A percentile compares a stretch with the other conserved stretches of the same genome.
Evolutionary conservation across 1,140 invertebrate species (phyloP).

Genomic region (Neodiprion lecontei): DNA sequence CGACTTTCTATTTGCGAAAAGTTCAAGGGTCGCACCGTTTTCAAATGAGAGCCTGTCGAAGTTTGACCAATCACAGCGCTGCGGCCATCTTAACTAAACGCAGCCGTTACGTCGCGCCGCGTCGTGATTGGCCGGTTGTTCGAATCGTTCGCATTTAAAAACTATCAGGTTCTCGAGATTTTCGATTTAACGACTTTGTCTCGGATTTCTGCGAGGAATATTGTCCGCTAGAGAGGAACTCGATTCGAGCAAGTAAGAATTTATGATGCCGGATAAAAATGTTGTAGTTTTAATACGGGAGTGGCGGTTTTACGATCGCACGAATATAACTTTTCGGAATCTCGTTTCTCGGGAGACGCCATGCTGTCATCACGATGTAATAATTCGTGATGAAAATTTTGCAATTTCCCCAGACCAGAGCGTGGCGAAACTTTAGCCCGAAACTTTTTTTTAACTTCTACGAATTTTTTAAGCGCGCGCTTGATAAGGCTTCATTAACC

Average conservation of each 20-base stretch:
- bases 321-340: too few species aligned
- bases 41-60: background rate
- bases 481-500: background rate
- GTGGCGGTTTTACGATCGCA: too few species aligned
- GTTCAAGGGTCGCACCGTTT: background rate
- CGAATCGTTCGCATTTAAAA: background rate
- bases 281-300: too few species aligned
- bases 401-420: background rate
- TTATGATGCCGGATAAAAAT: too few species aligned
- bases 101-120: too few species aligned
- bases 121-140: background rate
- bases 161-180: background rate
- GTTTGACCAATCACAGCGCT: background rate
- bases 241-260: too few species aligned
- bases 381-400: background rate
- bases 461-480: background rate
- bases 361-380: too few species aligned
- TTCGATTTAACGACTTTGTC: background rate
- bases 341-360: too few species aligned
- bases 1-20: background rate
- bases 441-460: background rate
- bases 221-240: background rate
- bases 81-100: too few species aligned
- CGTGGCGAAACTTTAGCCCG: background rate
- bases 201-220: background rate